A percentile compares a stretch with the other conserved stretches of the same genome.
Conservation (phyloP, 2,888 invertebrate species). For the Volucella zonaria region DNA sequence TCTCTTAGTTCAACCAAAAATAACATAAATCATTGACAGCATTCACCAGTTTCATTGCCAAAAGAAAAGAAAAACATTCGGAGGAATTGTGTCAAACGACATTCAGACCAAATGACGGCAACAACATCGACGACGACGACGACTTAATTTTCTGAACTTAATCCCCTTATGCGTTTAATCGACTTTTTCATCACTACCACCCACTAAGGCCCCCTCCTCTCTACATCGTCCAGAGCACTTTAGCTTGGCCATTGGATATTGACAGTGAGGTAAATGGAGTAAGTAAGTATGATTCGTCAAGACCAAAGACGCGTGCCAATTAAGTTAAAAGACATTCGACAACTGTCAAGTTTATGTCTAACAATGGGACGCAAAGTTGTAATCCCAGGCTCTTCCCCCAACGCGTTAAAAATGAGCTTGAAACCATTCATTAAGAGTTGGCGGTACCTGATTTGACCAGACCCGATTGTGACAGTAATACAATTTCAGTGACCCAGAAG, state of each 20-base stretch:
- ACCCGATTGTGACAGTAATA: slow-evolving; percentile 12
- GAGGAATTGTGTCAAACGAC: slow-evolving; percentile 37
- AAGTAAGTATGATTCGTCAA: not conserved
- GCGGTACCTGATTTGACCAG: not conserved
- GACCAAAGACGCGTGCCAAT: slow-evolving; percentile 27
- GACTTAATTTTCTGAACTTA: slow-evolving; percentile 49
- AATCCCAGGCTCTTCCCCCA: not conserved
- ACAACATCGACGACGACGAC: too few relatives aligned
- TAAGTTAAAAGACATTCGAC: slow-evolving; percentile 9
- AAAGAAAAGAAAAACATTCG: slow-evolving; percentile 6
- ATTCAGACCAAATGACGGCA: not conserved
- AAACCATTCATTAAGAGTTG: slow-evolving; percentile 2
- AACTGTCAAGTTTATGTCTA: slow-evolving; percentile 28
- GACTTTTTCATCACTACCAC: slow-evolving; percentile 11
- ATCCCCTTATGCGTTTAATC: slow-evolving; percentile 41
- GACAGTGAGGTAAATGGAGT: slow-evolving; percentile 8
- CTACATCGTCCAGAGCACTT: slow-evolving; percentile 7
- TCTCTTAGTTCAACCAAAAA: not conserved
- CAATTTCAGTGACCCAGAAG: slow-evolving; percentile 60
- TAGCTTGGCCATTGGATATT: not conserved
- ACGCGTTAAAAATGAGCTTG: not conserved
- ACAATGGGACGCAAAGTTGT: slow-evolving; percentile 17
- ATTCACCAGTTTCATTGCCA: not conserved
- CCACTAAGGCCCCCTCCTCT: not conserved
- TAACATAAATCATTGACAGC: slow-evolving; percentile 9